Base-by-base conservation (phyloP, 2,888 invertebrate species). In the Venustoraphidia nigricollis region DNA sequence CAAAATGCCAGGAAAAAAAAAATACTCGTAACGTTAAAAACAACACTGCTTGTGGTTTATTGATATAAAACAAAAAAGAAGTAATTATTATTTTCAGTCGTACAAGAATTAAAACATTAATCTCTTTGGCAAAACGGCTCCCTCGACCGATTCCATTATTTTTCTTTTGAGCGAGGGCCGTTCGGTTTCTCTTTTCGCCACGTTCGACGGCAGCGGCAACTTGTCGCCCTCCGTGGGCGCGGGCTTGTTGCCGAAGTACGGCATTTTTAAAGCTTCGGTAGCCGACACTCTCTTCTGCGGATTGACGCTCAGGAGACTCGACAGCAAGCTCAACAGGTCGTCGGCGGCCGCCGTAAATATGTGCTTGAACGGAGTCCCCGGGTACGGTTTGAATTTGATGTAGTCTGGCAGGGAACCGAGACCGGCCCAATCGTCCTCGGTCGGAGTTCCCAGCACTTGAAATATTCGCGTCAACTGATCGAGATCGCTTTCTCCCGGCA, bases 381-480 rank as follows among this genome's bases (percentile, higher is more conserved):
- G 81, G 57, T 86, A 87, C 9, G 78, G 76, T 62, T 94, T 95
- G 66, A 96, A 95, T 62, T 88, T 83, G 54, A 98, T 84, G 65
- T 82, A 98, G 67, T 96, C 96, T 10, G 91, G 88, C 43, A 98
- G 65, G 47, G 71, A 74, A 48, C 75, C 79, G 64, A 89, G 71
- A 37, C 84, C 83, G 9, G 94, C 91, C 98, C 98, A 98, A 48
- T 76, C 84, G 54, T 89, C 84, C 58, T 92, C 91, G 14, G 77
- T 83, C 0, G 98, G 97, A 44, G 93, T 93, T 8, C 98, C 98
- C 56, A 97, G 74, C 35, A 91, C 90, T 68, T 87, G 86, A 66
- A 95, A 97, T 59, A 98, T 99, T 60, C 85, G 87, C 1, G 89
- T 87, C 40, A 99, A 69, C 63, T 99, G 98, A 69, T 97, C 96